These are phyloP conservation scores for Coboldia fuscipes DNA, from an alignment of 1,140 invertebrate species.

Conservation along the genomic window DNA sequence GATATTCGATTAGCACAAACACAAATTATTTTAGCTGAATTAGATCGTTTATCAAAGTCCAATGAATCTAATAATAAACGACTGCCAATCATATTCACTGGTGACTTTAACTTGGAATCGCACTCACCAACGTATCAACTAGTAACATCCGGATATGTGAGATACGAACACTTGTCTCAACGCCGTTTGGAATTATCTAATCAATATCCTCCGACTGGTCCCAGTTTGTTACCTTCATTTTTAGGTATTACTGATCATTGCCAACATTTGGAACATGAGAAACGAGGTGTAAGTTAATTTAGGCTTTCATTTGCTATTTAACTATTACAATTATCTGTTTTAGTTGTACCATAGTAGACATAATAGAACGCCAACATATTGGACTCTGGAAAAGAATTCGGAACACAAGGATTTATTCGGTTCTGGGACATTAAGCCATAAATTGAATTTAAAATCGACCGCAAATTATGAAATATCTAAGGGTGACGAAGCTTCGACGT, in stretches of 20 bases:
- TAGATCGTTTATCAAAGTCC: slow-evolving; percentile 46
- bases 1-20: slow-evolving; percentile 77
- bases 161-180: slow-evolving; percentile 21
- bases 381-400: neutral
- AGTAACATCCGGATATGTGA: slow-evolving; percentile 32
- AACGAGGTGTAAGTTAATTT: slow-evolving; percentile 5
- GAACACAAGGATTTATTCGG: slow-evolving; percentile 13
- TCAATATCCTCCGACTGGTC: slow-evolving; percentile 7
- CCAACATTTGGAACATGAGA: slow-evolving; percentile 29
- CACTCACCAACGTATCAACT: slow-evolving; percentile 48
- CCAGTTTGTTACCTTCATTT: slow-evolving; percentile 3
- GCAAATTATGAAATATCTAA: slow-evolving; percentile 24
- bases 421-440: slow-evolving; percentile 26
- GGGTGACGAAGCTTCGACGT: slow-evolving; percentile 37
- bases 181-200: slow-evolving; percentile 12
- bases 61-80: slow-evolving; percentile 22
- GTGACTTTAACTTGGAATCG: slow-evolving; percentile 73
- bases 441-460: slow-evolving; percentile 29
- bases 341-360: slow-evolving; percentile 3
- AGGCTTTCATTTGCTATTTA: slow-evolving; percentile 11
- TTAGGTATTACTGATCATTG: slow-evolving; percentile 39
- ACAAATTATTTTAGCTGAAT: slow-evolving; percentile 55
- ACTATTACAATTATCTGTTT: slow-evolving; percentile 5
- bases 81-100: slow-evolving; percentile 61
- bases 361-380: slow-evolving; percentile 3